Conservation (phyloP, 2,888 invertebrate genomes). For the Automeris io region DNA sequence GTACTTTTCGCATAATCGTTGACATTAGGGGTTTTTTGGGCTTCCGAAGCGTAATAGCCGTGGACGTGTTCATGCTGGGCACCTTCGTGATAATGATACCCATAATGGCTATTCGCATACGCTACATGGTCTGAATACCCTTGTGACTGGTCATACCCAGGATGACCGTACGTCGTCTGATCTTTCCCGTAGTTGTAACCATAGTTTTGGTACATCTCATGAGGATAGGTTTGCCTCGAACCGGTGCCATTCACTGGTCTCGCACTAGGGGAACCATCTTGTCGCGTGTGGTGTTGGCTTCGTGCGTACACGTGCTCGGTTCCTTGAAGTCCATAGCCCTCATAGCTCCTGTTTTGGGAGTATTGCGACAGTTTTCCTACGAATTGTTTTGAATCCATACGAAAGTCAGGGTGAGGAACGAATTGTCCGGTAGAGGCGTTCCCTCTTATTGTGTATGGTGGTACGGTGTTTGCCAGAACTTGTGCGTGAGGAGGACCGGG, state of each 20-base stretch:
- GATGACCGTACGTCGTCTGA: conserved; percentile 74
- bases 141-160: conserved; percentile 73
- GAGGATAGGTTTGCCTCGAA: conserved; percentile 58
- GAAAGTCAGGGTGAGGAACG: conserved; percentile 71
- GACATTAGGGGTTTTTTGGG: conserved; percentile 70
- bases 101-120: conserved; percentile 67
- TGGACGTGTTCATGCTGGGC: conserved; percentile 58
- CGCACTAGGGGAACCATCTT: conserved; percentile 51
- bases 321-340: conserved; percentile 51
- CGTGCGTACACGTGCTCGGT: conserved; percentile 68
- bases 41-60: conserved; percentile 64
- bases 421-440: conserved; percentile 69
- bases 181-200: conserved; percentile 74
- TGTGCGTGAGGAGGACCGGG: conserved; percentile 77
- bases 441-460: conserved; percentile 76
- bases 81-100: conserved; percentile 70
- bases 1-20: conserved; percentile 71
- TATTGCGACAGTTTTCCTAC: conserved; percentile 64
- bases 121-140: conserved; percentile 62
- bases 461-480: conserved; percentile 77
- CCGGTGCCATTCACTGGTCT: conserved; percentile 59
- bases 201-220: conserved; percentile 72
- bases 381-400: conserved; percentile 69
- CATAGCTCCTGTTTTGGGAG: conserved; percentile 60
- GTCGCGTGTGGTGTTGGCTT: conserved; percentile 50